These are phyloP conservation scores for Phasianus colchicus DNA, from an alignment of 2,113 vertebrate species.

Conservation along the genomic window DNA sequence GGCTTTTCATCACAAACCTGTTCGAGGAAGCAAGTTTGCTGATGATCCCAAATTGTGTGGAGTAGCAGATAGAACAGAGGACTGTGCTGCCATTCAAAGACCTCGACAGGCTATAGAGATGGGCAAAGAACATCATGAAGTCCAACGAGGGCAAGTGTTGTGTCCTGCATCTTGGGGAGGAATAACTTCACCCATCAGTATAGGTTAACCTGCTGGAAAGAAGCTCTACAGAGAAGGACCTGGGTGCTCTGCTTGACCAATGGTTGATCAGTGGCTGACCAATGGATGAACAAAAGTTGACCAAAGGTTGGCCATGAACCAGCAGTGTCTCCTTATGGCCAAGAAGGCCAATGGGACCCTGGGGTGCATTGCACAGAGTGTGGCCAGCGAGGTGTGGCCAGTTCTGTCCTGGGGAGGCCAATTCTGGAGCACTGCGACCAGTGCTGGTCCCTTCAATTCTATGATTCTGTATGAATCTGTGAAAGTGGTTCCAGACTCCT, in stretches of 20 bases:
- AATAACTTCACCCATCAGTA: too few species aligned
- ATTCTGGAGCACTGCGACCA: neutral
- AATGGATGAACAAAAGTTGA: neutral
- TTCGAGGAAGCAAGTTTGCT: neutral
- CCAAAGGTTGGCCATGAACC: neutral
- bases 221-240: neutral
- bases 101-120: too few species aligned
- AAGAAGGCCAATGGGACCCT: neutral
- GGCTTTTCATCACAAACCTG: neutral
- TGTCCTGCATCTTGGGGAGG: too few species aligned
- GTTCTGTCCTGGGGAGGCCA: neutral
- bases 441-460: neutral
- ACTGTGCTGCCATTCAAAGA: too few species aligned
- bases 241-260: neutral
- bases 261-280: neutral
- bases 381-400: neutral
- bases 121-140: too few species aligned
- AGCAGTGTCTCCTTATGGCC: neutral
- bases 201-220: too few species aligned
- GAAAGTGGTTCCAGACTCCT: neutral
- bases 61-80: too few species aligned
- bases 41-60: too few species aligned
- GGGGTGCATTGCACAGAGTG: neutral
- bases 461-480: too few species aligned
- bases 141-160: too few species aligned